Evolutionary conservation across 30 jellyfish, hydroid and myxozoan genomes (phyloP).

Genomic region (Turritopsis dohrnii): DNA sequence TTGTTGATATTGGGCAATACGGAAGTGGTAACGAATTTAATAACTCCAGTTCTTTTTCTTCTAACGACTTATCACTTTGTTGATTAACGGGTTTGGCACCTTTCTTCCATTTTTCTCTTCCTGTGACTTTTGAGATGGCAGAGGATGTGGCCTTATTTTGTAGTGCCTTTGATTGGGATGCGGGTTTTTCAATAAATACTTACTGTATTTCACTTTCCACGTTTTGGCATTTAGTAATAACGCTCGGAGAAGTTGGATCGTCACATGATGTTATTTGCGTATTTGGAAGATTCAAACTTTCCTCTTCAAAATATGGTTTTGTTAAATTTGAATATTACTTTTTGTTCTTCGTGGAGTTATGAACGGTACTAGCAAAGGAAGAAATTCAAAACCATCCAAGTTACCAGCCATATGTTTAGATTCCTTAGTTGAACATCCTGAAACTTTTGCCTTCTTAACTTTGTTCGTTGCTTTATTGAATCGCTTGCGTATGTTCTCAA

Average conservation of each 20-base stretch:
- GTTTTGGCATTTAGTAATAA: constrained; percentile 4
- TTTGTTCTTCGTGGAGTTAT: too few species aligned
- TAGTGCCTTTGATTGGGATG: constrained; percentile 14
- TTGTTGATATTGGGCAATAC: too few species aligned
- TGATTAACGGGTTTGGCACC: constrained; percentile 3
- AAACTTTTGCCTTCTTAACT: too few species aligned
- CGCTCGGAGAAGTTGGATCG: constrained; percentile 14
- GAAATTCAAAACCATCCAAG: too few species aligned
- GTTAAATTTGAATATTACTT: background rate
- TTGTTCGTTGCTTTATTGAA: constrained; percentile 3
- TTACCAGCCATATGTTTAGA: too few species aligned
- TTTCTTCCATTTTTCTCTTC: constrained; percentile 4
- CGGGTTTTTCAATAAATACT: background rate
- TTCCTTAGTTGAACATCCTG: too few species aligned
- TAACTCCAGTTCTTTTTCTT: constrained; percentile 7
- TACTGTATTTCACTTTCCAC: background rate
- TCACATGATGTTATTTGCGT: too few species aligned
- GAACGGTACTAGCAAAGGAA: too few species aligned
- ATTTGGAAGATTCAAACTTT: constrained; percentile 4
- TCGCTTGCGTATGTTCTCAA: constrained; percentile 8
- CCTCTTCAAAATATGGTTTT: constrained; percentile 1
- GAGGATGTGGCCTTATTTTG: constrained; percentile 1
- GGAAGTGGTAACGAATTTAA: too few species aligned
- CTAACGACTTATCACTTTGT: background rate
- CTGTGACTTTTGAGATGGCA: background rate